Evolutionary conservation across 2,797 vertebrate genomes (phyloP).

Genomic region (Haliaeetus albicilla): DNA sequence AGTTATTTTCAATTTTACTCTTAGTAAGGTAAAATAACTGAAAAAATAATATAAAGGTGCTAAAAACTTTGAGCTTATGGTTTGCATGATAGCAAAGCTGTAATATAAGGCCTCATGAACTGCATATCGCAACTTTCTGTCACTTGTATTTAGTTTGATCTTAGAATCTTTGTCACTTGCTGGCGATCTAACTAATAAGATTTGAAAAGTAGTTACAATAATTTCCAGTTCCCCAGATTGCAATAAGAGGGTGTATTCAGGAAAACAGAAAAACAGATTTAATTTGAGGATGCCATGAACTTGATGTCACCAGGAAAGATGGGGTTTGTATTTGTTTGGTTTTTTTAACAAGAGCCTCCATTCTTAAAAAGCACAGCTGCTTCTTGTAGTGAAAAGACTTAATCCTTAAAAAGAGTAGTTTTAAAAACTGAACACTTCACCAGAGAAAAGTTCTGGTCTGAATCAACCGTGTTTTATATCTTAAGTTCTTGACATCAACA

Average conservation of each 20-base stretch:
- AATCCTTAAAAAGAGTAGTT: background rate
- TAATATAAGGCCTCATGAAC: background rate
- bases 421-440: background rate
- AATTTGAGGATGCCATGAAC: background rate
- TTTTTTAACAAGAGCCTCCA: background rate
- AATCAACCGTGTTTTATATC: background rate
- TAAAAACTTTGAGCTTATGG: background rate
- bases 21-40: background rate
- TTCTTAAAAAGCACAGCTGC: background rate
- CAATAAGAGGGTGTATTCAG: background rate
- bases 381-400: background rate
- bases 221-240: background rate
- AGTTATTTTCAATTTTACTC: background rate
- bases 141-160: background rate
- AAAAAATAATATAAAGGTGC: background rate
- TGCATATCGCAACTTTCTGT: background rate
- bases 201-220: background rate
- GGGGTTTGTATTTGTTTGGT: background rate
- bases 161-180: conserved; percentile 6
- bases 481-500: conserved; percentile 8
- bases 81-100: background rate
- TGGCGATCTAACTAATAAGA: background rate
- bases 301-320: background rate
- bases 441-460: background rate
- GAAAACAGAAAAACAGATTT: background rate